These are phyloP conservation scores for Lepetodrilus schrolli DNA, from an alignment of 2,888 invertebrate genomes.

Conservation along the genomic window DNA sequence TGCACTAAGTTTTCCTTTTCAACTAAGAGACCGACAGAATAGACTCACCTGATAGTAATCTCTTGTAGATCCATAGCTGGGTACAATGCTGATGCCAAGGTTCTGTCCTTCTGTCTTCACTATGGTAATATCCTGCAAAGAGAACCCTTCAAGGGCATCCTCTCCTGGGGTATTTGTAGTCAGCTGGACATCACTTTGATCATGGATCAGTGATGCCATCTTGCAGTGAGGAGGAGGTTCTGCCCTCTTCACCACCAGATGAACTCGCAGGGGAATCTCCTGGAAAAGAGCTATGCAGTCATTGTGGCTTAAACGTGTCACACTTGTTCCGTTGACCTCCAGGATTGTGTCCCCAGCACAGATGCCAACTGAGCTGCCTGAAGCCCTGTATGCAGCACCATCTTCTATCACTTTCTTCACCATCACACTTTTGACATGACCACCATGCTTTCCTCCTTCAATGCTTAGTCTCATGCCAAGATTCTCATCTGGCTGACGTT, in stretches of 20 bases:
- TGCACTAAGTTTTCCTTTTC: neutral
- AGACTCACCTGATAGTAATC: constrained; percentile 66
- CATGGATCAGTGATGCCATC: neutral
- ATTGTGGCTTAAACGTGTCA: constrained; percentile 85
- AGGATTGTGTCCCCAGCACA: constrained; percentile 92
- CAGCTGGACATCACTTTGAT: neutral
- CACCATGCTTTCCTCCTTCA: constrained; percentile 89
- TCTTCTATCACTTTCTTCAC: constrained; percentile 77
- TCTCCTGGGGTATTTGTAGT: neutral
- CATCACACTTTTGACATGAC: constrained; percentile 85
- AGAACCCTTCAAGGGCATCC: constrained; percentile 47
- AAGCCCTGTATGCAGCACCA: constrained; percentile 67
- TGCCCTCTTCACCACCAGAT: constrained; percentile 53
- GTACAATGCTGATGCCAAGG: constrained; percentile 70
- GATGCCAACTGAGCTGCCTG: constrained; percentile 75
- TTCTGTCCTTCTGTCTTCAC: constrained; percentile 57
- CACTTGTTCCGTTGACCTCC: constrained; percentile 86
- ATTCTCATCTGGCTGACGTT: constrained; percentile 90
- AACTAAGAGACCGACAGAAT: too few species aligned
- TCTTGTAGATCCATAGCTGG: constrained; percentile 63
- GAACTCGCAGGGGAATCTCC: constrained; percentile 79
- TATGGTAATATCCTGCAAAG: constrained; percentile 50
- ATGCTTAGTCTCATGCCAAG: constrained; percentile 93
- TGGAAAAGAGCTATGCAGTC: constrained; percentile 94
- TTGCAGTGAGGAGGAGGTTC: neutral